These are phyloP conservation scores for Pelodiscus sinensis DNA, from an alignment of 2,113 vertebrate species.

Conservation along the genomic window DNA sequence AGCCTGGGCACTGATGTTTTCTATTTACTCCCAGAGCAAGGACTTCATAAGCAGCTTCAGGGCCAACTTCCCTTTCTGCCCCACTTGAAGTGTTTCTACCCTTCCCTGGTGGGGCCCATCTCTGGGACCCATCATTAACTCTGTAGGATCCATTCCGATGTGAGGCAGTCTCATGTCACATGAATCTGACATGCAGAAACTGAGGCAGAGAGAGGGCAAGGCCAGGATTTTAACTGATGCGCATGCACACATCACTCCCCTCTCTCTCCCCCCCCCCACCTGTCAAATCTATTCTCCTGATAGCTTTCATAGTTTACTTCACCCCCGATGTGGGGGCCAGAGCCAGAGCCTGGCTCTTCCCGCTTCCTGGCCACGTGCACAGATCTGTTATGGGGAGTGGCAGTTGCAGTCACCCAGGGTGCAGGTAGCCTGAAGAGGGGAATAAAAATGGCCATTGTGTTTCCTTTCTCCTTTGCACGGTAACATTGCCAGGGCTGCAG, in stretches of 20 bases:
- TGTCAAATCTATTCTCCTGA: not conserved
- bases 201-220: not conserved
- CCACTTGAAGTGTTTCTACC: not conserved
- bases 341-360: too few species aligned
- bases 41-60: conserved; percentile 17
- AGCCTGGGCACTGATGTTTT: conserved; percentile 23
- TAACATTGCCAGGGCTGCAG: not conserved
- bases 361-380: not conserved
- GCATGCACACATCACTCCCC: not conserved
- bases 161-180: not conserved
- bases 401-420: not conserved
- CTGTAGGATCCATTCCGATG: not conserved
- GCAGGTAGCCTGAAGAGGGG: not conserved
- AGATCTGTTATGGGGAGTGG: not conserved
- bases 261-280: not conserved
- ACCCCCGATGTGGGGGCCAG: not conserved
- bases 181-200: not conserved
- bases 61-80: conserved; percentile 7
- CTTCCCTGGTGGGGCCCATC: not conserved
- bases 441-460: rapidly evolving
- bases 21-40: not conserved
- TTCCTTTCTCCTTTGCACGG: not conserved
- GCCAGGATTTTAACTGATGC: not conserved
- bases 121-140: not conserved
- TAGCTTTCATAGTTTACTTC: not conserved